Evolutionary conservation across 2,113 vertebrate genomes (phyloP).

Genomic region (Varanus komodoensis): DNA sequence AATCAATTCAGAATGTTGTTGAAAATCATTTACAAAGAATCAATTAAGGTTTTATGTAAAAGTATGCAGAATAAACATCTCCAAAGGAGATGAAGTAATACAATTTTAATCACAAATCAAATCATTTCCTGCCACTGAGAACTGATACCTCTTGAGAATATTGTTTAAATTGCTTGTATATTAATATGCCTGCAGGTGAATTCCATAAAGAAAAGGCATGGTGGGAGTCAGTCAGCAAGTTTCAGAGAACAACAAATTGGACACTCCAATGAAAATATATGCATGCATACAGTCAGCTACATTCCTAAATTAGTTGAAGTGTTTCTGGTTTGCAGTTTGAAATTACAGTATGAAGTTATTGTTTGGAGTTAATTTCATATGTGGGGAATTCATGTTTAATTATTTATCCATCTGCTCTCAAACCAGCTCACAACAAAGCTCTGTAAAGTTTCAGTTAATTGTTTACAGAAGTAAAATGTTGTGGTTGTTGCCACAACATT

Average conservation of each 20-base stretch:
- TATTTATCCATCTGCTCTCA: neutral
- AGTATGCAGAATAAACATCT: slow-evolving; percentile 31
- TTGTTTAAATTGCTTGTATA: slow-evolving; percentile 25
- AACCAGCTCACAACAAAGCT: neutral
- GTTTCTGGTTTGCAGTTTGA: neutral
- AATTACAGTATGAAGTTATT: neutral
- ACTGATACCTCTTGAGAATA: slow-evolving; percentile 17
- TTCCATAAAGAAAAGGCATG: neutral
- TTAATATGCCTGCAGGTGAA: neutral
- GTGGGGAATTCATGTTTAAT: neutral
- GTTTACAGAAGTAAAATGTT: neutral
- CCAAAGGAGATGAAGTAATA: slow-evolving; percentile 4
- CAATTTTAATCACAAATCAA: slow-evolving; percentile 46
- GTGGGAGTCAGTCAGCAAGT: neutral
- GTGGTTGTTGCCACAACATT: neutral
- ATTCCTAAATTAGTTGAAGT: neutral
- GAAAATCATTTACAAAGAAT: slow-evolving; percentile 37
- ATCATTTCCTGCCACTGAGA: slow-evolving; percentile 31
- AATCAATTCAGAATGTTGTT: slow-evolving; percentile 5
- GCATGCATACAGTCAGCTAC: neutral
- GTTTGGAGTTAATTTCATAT: neutral
- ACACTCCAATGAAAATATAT: slow-evolving; percentile 12
- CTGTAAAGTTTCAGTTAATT: neutral
- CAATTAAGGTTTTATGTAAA: slow-evolving; percentile 18
- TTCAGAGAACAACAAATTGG: slow-evolving; percentile 23